A percentile compares a stretch with the other conserved stretches of the same genome.
phyloP scores from a whole-genome alignment of 2,113 vertebrate genomes.

The Epinephelus lanceolatus region DNA sequence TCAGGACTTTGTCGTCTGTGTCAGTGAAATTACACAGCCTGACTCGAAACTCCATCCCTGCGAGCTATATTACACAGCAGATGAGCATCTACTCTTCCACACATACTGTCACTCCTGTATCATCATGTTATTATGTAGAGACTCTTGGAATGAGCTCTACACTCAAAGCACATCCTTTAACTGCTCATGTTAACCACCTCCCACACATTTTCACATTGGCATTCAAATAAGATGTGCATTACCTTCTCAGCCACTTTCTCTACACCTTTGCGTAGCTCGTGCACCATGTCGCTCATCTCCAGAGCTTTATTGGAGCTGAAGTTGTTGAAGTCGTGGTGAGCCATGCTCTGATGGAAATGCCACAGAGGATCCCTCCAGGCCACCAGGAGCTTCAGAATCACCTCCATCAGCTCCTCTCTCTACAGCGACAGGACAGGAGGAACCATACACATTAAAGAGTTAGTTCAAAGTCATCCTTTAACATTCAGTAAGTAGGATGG shows the following conservation, averaged over 20 bases:
- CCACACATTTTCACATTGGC: not conserved
- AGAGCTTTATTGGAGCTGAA: slow-evolving; percentile 86
- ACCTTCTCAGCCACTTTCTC: slow-evolving; percentile 88
- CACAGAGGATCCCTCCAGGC: slow-evolving; percentile 88
- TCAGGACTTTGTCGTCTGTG: not conserved
- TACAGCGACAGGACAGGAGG: slow-evolving; percentile 35
- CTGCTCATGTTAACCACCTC: not conserved
- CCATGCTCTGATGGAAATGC: slow-evolving; percentile 85
- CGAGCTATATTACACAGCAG: not conserved
- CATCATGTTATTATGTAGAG: not conserved
- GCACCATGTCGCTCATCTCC: slow-evolving; percentile 88
- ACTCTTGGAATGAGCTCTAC: not conserved
- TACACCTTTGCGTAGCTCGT: slow-evolving; percentile 85
- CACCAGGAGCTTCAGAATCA: slow-evolving; percentile 87
- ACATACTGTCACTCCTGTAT: not conserved
- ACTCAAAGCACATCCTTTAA: not conserved
- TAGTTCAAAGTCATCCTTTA: not conserved
- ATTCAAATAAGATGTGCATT: not conserved
- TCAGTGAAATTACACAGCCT: not conserved
- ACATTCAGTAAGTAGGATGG: not conserved
- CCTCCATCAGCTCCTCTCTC: slow-evolving; percentile 85
- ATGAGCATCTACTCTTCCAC: not conserved
- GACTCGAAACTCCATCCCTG: not conserved
- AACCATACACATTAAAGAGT: not conserved
- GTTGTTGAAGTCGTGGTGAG: slow-evolving; percentile 78